Base-by-base conservation (phyloP, 2,888 invertebrate genomes). In the Drosophila merina region DNA sequence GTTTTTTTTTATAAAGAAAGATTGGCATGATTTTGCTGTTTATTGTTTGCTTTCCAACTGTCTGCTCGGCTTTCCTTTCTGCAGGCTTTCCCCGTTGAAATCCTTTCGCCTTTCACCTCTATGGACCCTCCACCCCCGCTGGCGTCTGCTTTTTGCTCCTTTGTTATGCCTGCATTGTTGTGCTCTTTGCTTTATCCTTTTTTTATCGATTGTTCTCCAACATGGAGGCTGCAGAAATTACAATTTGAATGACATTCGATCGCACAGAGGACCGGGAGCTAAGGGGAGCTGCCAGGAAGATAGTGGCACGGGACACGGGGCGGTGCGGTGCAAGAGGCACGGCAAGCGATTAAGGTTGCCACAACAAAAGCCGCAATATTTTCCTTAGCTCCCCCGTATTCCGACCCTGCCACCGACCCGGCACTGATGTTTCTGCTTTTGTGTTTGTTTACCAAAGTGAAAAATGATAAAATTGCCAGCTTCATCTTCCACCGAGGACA, bases 381-480 rank as follows among this genome's bases (percentile, higher is more conserved):
- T 56, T 52, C 38, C 56, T 56, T 56, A 48, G 31, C 42, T 20
- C 55, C 66, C 14, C 12, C 8, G 5, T 9, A 4, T n/a, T 6
- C 48, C 68, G 9, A 8, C 5, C 4, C 25, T 12, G 26, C 9
- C 20, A 9, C n/a, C 40, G 6, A 20, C 10, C 47, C 33, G 28
- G 28, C n/a, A 40, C 54, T 57, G 33, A 60, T 26, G 49, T 33
- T 55, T 54, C 36, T 66, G 54, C 54, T 59, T 64, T 81, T 81
- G 71, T 81, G 76, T 68, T 83, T 79, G 75, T 79, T 82, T 82
- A 73, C 75, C 70, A 77, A 79, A 77, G 79, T 72, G 77, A 79
- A 79, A 85, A 79, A 82, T 79, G 69, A 75, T 85, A 73, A 85
- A 79, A 85, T 74, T 79, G 77, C 71, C 72, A 74, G 74, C 68